phyloP scores from a whole-genome alignment of 2,113 vertebrate species.

The Coreoperca whiteheadi region DNA sequence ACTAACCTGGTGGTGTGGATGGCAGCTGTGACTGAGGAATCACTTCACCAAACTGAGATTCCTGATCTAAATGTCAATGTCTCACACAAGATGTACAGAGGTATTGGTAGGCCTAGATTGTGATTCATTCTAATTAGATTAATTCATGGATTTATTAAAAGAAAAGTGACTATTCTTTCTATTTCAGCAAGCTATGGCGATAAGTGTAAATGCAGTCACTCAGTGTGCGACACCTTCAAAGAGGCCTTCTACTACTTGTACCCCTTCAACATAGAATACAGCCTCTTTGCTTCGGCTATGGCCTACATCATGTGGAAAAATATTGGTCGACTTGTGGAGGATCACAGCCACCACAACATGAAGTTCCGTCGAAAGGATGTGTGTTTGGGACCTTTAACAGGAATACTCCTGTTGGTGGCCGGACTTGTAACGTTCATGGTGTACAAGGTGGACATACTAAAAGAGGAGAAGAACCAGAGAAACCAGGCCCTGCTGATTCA shows the following conservation, averaged over 20 bases:
- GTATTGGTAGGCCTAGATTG: constrained; percentile 16
- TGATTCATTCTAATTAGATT: neutral
- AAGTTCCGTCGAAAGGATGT: constrained; percentile 82
- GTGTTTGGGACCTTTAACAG: constrained; percentile 83
- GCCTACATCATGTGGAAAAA: constrained; percentile 97
- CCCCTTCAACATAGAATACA: constrained; percentile 96
- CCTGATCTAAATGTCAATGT: constrained; percentile 38
- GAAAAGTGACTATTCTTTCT: constrained; percentile 14
- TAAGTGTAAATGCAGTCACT: constrained; percentile 85
- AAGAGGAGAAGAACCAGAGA: constrained; percentile 48
- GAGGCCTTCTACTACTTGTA: constrained; percentile 92
- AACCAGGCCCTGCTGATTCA: constrained; percentile 85
- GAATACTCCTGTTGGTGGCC: constrained; percentile 84
- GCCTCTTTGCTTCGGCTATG: constrained; percentile 94
- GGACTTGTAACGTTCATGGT: constrained; percentile 89
- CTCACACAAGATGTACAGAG: constrained; percentile 53
- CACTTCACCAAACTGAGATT: constrained; percentile 87
- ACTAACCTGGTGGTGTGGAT: constrained; percentile 94
- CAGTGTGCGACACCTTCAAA: constrained; percentile 88
- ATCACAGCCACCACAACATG: constrained; percentile 76
- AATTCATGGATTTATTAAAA: neutral
- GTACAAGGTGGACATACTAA: constrained; percentile 85
- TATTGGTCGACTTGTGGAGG: constrained; percentile 86
- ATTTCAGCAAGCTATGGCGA: constrained; percentile 61
- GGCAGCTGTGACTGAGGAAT: constrained; percentile 92